Base-by-base conservation (phyloP, 1,140 invertebrate genomes). In the Temnothorax nylanderi region DNA sequence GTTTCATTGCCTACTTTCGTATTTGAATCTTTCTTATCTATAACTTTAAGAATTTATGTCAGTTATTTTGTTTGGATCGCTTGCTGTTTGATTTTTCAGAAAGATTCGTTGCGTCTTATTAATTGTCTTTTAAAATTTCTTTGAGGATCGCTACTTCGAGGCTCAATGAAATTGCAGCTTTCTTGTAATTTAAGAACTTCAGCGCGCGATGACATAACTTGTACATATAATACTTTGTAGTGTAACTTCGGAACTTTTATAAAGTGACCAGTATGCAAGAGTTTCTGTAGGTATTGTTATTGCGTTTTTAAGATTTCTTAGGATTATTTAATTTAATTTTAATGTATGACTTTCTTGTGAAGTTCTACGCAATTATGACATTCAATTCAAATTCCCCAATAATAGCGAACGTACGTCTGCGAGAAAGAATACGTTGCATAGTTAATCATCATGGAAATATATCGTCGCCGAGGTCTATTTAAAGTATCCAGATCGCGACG, bases 401-500 rank as follows among this genome's bases (percentile, higher is more conserved):
- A 6, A 47, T 82, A 72, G 32, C 18, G 10, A 41, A 56, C 0
- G 21, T 10, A 8, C 47, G 16, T 44, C 13, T 0, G 13, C 18
- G 3, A 21, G n/a, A 8, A 18, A 71, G 32, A 74, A 74, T 49
- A 72, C 8, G 54, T 72, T 72, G 56, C 41, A 75, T 26, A 21
- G 13, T 44, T 74, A 72, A 72, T 82, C 69, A 49, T 62, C n/a
- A n/a, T 49, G 32, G 44, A 56, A 58, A 41, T 56, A 44, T 37
- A 44, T 32, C 34, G 21, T 81, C 69, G 41, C 5, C 62, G 13
- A 4, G 16, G n/a, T 84, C 80, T 84, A 84, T 84, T 84, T 84
- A 84, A 84, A 84, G 69, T 75, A 84, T 60, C 44, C 80, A 44
- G 69, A 84, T 84, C 69, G 65, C 41, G 56, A 75, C 54, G 51